Base-by-base conservation (phyloP, 2,888 invertebrate genomes). In the Conistra vaccinii region DNA sequence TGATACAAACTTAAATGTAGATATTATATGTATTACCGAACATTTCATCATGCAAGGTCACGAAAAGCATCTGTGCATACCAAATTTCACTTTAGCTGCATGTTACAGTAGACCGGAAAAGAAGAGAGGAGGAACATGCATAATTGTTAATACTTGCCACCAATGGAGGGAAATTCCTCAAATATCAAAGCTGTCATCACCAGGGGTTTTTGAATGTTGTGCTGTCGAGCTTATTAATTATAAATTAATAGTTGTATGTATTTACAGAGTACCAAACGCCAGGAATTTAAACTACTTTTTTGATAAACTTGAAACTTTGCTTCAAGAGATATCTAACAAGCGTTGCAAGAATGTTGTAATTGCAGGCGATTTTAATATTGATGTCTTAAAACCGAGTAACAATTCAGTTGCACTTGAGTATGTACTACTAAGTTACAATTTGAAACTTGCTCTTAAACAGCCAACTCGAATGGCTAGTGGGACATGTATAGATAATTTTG, bases 281-380 rank as follows among this genome's bases (percentile, higher is more conserved):
- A 65, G 23, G 17, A 65, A 65, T 65, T n/a, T 65, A 51, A 48
- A 32, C 51, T 2, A 65, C 1, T 51, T 14, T 65, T 65, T 65
- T n/a, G 23, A 57, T 42, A 55, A 29, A 68, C 14, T 55, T 26
- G 39, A 39, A 39, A 39, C 3, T 23, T 51, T 51, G 1, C 51
- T 51, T 1, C n/a, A 29, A 68, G 1, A 20, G 0, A 55, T 67
- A 68, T 57, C 29, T 29, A 68, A 57, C 55, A 68, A 29, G 55
- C 14, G 39, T 26, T 55, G 23, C 0, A 67, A 55, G 23, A 67
- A 55, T 26, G 4, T 55, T 67, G 53, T 67, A 67, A 51, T 66
- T 53, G 14, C 42, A 14, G 42, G 42, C 14, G 42, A 42, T 42
- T 42, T 42, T 42, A 42, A 4, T 42, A 42, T 42, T 35, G 35